Evolutionary conservation across 2,113 vertebrate genomes (phyloP).

Genomic region (Acinonyx jubatus): DNA sequence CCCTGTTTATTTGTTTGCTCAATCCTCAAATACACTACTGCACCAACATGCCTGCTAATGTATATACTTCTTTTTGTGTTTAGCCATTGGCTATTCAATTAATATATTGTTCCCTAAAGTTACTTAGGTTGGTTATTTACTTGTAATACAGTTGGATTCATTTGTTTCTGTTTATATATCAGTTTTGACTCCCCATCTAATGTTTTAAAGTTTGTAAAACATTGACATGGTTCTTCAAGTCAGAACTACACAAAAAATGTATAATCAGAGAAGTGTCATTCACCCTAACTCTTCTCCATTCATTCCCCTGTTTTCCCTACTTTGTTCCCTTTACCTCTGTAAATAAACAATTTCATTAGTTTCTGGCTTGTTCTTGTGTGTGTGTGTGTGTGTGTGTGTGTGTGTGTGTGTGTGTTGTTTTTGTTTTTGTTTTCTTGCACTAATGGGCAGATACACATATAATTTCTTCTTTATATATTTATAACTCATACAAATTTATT

Average conservation of each 20-base stretch:
- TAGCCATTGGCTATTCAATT: background rate
- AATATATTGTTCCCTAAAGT: background rate
- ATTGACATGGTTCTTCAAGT: background rate
- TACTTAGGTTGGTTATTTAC: background rate
- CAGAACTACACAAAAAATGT: background rate
- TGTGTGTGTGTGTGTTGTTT: too few relatives aligned
- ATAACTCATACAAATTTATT: background rate
- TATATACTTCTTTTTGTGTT: background rate
- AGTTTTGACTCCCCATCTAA: background rate
- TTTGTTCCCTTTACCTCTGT: background rate
- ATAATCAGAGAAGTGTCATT: background rate
- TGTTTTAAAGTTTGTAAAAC: background rate
- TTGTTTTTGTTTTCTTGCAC: background rate
- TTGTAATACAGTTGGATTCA: background rate
- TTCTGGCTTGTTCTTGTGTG: background rate
- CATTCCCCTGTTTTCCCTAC: background rate
- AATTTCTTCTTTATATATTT: background rate
- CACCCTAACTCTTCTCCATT: background rate
- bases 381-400: too few relatives aligned
- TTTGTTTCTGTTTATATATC: background rate
- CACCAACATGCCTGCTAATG: background rate
- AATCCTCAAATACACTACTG: background rate
- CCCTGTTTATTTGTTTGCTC: background rate
- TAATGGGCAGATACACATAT: background rate
- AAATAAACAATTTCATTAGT: background rate